Conservation (phyloP, 2,888 invertebrate species). For the Blomia tropicalis region DNA sequence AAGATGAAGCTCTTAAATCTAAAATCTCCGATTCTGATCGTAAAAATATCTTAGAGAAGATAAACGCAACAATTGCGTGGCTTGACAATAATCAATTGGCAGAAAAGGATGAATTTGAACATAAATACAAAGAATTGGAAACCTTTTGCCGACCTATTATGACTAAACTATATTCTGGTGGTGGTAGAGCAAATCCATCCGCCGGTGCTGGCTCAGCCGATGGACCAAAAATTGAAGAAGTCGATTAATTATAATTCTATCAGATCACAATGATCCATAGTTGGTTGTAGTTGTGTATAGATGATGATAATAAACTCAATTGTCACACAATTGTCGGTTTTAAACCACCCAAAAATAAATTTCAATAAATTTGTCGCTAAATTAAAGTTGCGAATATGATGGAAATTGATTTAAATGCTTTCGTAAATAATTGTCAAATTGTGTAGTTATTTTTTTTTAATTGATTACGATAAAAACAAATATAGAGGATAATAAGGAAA, state of each 20-base stretch:
- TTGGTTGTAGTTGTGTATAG: too few relatives aligned
- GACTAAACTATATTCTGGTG: conserved; percentile 50
- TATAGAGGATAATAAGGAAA: too few relatives aligned
- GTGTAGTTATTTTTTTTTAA: too few relatives aligned
- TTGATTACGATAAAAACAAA: too few relatives aligned
- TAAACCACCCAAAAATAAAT: too few relatives aligned
- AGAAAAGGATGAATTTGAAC: conserved; percentile 83
- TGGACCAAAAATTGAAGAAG: conserved; percentile 32
- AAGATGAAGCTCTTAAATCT: conserved; percentile 37
- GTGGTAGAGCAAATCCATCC: background rate
- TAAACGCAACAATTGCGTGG: conserved; percentile 54
- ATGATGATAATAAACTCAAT: too few relatives aligned
- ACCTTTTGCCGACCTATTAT: conserved; percentile 81
- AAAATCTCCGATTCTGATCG: conserved; percentile 50
- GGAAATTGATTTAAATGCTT: too few relatives aligned
- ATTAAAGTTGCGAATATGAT: too few relatives aligned
- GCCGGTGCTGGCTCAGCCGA: conserved; percentile 14
- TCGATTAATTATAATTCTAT: conserved; percentile 28
- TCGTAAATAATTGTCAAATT: too few relatives aligned
- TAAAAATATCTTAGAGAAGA: conserved; percentile 41
- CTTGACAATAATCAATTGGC: conserved; percentile 63
- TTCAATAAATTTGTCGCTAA: too few relatives aligned
- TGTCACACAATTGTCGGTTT: too few relatives aligned
- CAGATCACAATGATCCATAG: too few relatives aligned
- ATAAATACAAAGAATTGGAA: conserved; percentile 86